These are phyloP conservation scores for Alligator sinensis DNA, from an alignment of 2,113 vertebrate genomes.

Conservation along the genomic window DNA sequence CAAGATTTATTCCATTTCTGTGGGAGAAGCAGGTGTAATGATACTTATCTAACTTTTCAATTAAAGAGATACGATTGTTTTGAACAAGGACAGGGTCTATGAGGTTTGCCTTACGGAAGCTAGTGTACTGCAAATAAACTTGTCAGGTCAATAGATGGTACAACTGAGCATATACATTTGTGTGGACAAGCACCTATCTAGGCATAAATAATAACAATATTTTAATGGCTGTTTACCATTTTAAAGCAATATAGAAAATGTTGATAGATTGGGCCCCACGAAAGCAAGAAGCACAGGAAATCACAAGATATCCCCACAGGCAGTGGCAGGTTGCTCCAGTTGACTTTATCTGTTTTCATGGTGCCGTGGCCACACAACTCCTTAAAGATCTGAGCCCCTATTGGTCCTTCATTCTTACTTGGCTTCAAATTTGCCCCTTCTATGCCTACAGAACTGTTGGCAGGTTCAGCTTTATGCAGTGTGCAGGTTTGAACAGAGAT, in stretches of 20 bases:
- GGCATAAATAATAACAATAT: neutral
- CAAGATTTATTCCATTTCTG: conserved; percentile 11
- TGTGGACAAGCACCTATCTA: neutral
- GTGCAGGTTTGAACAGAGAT: neutral
- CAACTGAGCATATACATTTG: neutral
- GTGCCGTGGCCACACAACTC: neutral
- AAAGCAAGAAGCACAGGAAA: neutral
- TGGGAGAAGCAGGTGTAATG: neutral
- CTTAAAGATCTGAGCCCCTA: neutral
- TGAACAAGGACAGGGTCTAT: neutral
- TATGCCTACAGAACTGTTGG: neutral
- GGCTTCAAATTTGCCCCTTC: neutral
- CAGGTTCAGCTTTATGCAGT: neutral
- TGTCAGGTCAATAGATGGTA: neutral
- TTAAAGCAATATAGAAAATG: neutral
- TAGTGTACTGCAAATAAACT: neutral
- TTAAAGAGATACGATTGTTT: neutral
- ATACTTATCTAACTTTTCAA: conserved; percentile 7
- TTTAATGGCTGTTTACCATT: neutral
- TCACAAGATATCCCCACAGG: neutral
- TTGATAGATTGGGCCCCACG: neutral
- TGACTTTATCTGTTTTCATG: neutral
- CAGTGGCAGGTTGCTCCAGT: neutral
- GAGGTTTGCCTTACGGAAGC: neutral
- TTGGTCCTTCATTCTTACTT: neutral